Evolutionary conservation across 2,888 invertebrate species (phyloP).

Genomic region (Syrista parreyssii): DNA sequence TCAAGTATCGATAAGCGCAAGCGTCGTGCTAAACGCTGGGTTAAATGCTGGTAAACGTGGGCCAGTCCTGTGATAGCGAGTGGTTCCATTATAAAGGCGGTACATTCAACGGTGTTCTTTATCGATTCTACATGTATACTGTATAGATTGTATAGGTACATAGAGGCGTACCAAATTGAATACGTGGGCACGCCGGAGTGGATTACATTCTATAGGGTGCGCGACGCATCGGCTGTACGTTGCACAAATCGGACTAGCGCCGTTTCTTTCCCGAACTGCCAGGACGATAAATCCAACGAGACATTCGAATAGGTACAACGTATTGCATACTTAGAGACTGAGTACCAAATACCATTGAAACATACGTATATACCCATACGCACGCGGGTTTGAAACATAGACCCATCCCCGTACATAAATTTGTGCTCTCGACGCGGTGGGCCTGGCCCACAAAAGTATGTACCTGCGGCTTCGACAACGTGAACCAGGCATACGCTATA

Average conservation of each 20-base stretch:
- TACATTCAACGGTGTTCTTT: neutral
- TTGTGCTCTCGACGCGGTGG: slow-evolving; percentile 29
- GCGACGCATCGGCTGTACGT: neutral
- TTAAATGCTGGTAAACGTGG: neutral
- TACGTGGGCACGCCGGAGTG: neutral
- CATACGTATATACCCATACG: slow-evolving; percentile 19
- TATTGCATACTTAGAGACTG: slow-evolving; percentile 9
- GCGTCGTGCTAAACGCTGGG: neutral
- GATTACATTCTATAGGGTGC: neutral
- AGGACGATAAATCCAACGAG: slow-evolving; percentile 22
- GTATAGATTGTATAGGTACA: neutral
- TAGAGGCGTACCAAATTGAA: neutral
- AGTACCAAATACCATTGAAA: slow-evolving; percentile 27
- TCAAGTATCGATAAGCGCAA: neutral
- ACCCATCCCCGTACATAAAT: slow-evolving; percentile 33
- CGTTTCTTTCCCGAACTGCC: neutral
- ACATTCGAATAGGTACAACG: slow-evolving; percentile 23
- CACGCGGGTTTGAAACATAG: slow-evolving; percentile 17
- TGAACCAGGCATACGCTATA: slow-evolving; percentile 36
- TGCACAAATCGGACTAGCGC: neutral
- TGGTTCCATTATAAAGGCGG: neutral
- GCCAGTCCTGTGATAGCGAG: neutral
- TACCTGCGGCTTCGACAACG: slow-evolving; percentile 30
- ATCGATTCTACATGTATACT: neutral
- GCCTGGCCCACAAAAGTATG: slow-evolving; percentile 30